phyloP scores from a whole-genome alignment of 1,140 invertebrate genomes.

The Diachasma alloeum region DNA sequence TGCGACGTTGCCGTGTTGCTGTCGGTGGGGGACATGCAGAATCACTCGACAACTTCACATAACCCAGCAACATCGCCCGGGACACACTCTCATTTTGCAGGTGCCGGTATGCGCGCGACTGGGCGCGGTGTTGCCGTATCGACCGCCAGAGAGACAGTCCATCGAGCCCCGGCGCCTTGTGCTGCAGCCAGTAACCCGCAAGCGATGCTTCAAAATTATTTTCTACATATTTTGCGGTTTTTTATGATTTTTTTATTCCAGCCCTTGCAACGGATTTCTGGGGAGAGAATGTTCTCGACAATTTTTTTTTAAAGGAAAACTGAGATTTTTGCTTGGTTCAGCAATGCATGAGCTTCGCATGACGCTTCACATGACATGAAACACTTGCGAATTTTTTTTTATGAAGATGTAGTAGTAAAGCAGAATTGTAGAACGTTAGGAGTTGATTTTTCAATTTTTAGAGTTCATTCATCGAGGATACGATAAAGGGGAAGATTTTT shows the following conservation, averaged over 20 bases:
- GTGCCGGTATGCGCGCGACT: constrained; percentile 41
- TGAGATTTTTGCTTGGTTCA: too few species aligned
- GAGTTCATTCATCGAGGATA: too few species aligned
- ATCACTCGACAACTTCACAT: neutral
- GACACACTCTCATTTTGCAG: constrained; percentile 21
- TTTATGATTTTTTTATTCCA: neutral
- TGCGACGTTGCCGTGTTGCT: neutral
- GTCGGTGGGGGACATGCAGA: neutral
- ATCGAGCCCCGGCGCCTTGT: neutral
- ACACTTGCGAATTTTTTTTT: too few species aligned
- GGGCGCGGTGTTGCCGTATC: constrained; percentile 62
- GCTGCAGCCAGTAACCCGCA: neutral
- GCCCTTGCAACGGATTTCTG: too few species aligned
- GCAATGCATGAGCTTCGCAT: too few species aligned
- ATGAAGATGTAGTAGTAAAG: too few species aligned
- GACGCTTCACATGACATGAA: too few species aligned
- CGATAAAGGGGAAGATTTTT: too few species aligned
- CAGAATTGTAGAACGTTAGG: too few species aligned
- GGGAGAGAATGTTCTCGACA: too few species aligned
- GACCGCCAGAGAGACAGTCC: constrained; percentile 43
- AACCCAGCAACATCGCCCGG: constrained; percentile 24
- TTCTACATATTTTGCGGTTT: neutral
- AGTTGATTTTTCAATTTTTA: too few species aligned
- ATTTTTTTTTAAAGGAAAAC: too few species aligned
- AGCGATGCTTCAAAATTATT: neutral